Evolutionary conservation across 2,113 vertebrate species (phyloP), one percentile per base, ranked within the genome.

Genomic region (Cepphus grylle): DNA sequence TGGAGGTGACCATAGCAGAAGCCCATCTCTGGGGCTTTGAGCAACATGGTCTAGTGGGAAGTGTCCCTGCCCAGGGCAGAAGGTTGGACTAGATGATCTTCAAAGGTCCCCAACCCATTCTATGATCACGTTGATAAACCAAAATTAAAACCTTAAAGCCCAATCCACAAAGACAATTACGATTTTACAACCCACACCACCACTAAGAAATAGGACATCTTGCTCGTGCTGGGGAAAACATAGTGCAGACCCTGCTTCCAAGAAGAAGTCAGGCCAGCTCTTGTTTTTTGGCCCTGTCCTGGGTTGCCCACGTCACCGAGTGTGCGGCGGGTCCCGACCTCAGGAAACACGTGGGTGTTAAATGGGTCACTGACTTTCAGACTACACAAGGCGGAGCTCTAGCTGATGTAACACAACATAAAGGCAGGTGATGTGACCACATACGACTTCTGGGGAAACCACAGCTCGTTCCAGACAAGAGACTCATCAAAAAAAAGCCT

Each of bases 261-360:
- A 47, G 40, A 40, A 86, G 43, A 66, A 38, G 40, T 63, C 8
- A 23, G 15, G 34, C 12, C 61, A 63, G 30, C 12, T 61, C 25
- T 71, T 43, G 16, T 1, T 13, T 70, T 71, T 34, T 61, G n/a
- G 26, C 55, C 45, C 50, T 65, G 62, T 40, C 50, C 22, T 16
- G n/a, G 15, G 34, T 36, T 58, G 27, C 11, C 43, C 22, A 22
- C 15, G 2, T 25, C 49, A 45, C 40, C 0, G 1, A 73, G 36
- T 2, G 0, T 6, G 50, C 3, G 4, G 45, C 15, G 18, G 50
- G 43, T 59, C 81, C 21, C 9, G 5, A 11, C 10, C n/a, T 43
- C 76, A 49, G 63, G 74, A 89, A 59, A 58, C 8, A 3, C 1
- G 9, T 21, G 69, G 52, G 69, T 58, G 61, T 40, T 40, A 36